Evolutionary conservation across 2,797 vertebrate genomes (phyloP).

Genomic region (Notoglanidium macrostoma): DNA sequence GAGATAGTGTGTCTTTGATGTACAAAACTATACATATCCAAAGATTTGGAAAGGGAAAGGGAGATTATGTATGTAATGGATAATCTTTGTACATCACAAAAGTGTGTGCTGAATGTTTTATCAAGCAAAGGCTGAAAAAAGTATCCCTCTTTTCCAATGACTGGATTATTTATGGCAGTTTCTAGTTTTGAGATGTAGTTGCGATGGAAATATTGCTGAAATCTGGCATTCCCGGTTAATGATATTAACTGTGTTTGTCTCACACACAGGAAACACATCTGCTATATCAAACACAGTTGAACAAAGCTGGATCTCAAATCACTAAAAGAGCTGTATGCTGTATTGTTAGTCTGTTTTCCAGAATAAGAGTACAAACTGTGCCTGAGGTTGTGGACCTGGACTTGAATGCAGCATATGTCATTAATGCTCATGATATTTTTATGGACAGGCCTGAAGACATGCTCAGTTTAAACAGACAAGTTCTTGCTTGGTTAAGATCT

Average conservation of each 20-base stretch:
- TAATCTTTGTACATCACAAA: too few relatives aligned
- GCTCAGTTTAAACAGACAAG: not conserved
- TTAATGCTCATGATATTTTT: not conserved
- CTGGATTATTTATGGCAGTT: not conserved
- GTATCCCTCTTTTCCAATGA: too few relatives aligned
- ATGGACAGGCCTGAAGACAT: not conserved
- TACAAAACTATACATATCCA: too few relatives aligned
- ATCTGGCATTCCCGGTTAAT: not conserved
- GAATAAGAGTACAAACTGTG: not conserved
- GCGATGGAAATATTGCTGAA: not conserved
- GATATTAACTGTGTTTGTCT: not conserved
- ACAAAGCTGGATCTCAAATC: not conserved
- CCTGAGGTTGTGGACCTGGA: not conserved
- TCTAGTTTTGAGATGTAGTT: not conserved
- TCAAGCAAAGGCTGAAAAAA: too few relatives aligned
- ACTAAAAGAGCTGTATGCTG: not conserved
- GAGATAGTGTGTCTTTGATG: too few relatives aligned
- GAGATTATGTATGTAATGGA: too few relatives aligned
- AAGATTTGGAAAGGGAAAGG: too few relatives aligned
- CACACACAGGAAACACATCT: not conserved
- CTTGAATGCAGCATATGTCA: too few relatives aligned
- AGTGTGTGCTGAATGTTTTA: too few relatives aligned
- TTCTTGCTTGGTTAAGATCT: not conserved
- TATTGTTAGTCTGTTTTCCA: not conserved
- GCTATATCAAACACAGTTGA: not conserved